These are phyloP conservation scores for Xestia sexstrigata DNA, from an alignment of 2,888 invertebrate genomes.

Conservation along the genomic window DNA sequence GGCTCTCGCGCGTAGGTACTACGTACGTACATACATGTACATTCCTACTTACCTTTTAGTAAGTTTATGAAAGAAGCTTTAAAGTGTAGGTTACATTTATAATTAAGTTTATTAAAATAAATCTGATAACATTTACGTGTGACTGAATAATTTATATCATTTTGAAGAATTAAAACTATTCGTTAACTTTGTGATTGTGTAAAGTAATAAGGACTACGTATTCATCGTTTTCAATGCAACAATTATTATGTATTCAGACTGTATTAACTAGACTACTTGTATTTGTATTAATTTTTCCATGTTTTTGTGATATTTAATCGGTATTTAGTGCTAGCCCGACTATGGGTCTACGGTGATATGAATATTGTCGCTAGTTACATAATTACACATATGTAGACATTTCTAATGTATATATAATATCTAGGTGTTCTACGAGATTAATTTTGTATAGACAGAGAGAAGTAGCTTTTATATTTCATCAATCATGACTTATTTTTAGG, in stretches of 20 bases:
- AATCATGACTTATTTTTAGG: constrained; percentile 71
- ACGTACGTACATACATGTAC: constrained; percentile 62
- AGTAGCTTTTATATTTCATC: constrained; percentile 69
- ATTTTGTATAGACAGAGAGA: constrained; percentile 67
- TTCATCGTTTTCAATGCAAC: constrained; percentile 56
- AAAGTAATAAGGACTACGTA: constrained; percentile 29
- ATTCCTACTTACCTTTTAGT: constrained; percentile 76
- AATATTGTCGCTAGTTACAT: constrained; percentile 58
- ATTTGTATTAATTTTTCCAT: constrained; percentile 55
- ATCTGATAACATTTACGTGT: constrained; percentile 73
- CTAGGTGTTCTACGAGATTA: constrained; percentile 69
- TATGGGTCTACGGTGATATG: constrained; percentile 54
- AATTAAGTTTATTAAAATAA: constrained; percentile 70
- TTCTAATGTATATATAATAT: constrained; percentile 70
- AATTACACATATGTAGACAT: constrained; percentile 61
- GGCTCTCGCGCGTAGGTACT: constrained; percentile 38
- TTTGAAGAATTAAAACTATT: constrained; percentile 65
- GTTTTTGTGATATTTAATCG: constrained; percentile 72
- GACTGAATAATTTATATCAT: constrained; percentile 76
- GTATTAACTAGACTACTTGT: constrained; percentile 38
- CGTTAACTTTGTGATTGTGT: constrained; percentile 64
- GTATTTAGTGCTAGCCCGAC: constrained; percentile 64
- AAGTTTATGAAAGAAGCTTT: constrained; percentile 87
- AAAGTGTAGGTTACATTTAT: constrained; percentile 79
- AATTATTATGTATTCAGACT: constrained; percentile 57